Evolutionary conservation across 2,888 invertebrate species (phyloP).

Genomic region (Ophion obscuratus): DNA sequence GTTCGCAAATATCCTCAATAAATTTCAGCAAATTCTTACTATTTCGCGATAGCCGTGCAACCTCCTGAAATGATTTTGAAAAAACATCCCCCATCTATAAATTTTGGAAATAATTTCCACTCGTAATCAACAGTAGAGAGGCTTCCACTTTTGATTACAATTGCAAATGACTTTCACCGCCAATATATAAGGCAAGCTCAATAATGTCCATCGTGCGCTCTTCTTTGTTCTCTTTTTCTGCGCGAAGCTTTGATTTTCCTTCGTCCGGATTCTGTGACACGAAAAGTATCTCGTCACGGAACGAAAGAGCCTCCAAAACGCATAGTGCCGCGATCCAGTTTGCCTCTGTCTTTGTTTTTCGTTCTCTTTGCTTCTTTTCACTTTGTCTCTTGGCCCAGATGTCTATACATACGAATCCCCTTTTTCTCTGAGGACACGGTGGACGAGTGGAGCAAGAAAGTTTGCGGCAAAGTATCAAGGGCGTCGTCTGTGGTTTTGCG

Average conservation of each 20-base stretch:
- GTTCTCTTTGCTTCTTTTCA: neutral
- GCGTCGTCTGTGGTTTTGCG: constrained; percentile 22
- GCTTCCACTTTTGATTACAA: too few species aligned
- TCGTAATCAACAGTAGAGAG: too few species aligned
- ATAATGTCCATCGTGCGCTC: neutral
- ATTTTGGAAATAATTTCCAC: too few species aligned
- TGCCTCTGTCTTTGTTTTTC: constrained; percentile 7
- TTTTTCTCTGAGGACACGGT: constrained; percentile 15
- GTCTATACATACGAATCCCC: neutral
- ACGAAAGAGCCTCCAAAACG: neutral
- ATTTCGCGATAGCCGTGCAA: too few species aligned
- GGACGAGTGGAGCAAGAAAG: constrained; percentile 45
- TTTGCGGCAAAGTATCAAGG: constrained; percentile 42
- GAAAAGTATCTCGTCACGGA: neutral
- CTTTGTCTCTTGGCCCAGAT: constrained; percentile 14
- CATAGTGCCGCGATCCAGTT: constrained; percentile 17
- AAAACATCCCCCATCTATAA: too few species aligned
- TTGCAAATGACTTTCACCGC: too few species aligned
- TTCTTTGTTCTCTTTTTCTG: neutral
- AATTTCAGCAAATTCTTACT: too few species aligned
- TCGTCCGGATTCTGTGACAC: neutral
- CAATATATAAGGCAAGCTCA: neutral
- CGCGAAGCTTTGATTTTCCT: constrained; percentile 12
- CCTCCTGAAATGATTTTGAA: too few species aligned
- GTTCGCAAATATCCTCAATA: too few species aligned